Evolutionary conservation across 2,113 vertebrate genomes (phyloP).

Genomic region (Syngnathus scovelli): DNA sequence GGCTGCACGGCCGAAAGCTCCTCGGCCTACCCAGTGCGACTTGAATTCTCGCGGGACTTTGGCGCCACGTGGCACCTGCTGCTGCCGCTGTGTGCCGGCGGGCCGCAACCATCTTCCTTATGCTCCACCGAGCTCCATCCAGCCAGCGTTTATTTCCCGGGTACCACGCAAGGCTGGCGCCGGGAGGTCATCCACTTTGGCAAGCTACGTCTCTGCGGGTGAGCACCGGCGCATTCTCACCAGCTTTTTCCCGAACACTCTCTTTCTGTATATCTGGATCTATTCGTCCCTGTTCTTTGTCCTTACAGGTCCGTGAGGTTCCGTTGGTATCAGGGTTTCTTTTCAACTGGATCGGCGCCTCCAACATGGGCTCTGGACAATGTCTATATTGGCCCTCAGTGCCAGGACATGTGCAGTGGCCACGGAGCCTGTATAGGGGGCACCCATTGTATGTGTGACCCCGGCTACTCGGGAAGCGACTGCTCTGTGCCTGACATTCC

Average conservation of each 20-base stretch:
- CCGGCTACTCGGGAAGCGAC: conserved; percentile 83
- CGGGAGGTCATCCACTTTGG: conserved; percentile 91
- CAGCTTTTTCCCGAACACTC: background rate
- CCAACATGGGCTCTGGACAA: conserved; percentile 96
- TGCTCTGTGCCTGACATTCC: conserved; percentile 85
- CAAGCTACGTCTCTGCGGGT: conserved; percentile 93
- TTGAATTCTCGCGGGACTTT: conserved; percentile 94
- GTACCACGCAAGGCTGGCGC: conserved; percentile 91
- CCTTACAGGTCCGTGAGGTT: conserved; percentile 83
- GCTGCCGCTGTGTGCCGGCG: conserved; percentile 89
- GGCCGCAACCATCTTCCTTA: conserved; percentile 82
- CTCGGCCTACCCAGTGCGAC: conserved; percentile 79
- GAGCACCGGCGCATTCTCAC: conserved; percentile 42
- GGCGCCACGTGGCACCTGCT: conserved; percentile 94
- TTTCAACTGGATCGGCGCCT: conserved; percentile 78
- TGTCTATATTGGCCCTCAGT: conserved; percentile 91
- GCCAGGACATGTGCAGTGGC: conserved; percentile 93
- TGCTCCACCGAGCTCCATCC: conserved; percentile 96
- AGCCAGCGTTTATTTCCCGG: conserved; percentile 88
- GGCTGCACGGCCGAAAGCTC: conserved; percentile 93
- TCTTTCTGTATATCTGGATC: background rate
- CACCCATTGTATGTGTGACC: conserved; percentile 86
- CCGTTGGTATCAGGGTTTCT: conserved; percentile 98
- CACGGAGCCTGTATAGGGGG: conserved; percentile 87
- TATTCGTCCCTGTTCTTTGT: background rate